Evolutionary conservation across 2,797 vertebrate genomes (phyloP).

Genomic region (Sylvia borin): DNA sequence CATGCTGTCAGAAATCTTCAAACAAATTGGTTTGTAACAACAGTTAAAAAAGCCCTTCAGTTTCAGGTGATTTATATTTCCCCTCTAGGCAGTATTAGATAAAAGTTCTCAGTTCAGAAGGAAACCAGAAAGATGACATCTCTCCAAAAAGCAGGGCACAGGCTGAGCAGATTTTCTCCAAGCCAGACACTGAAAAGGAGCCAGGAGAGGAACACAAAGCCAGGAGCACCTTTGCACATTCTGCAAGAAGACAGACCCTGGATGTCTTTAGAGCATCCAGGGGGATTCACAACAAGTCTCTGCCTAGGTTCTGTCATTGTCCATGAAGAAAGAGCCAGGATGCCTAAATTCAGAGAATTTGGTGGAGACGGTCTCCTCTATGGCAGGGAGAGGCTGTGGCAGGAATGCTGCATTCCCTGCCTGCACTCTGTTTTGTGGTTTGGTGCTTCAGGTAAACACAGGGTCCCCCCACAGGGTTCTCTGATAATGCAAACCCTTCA

Average conservation of each 20-base stretch:
- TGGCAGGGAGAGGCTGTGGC: neutral
- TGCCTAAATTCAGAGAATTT: neutral
- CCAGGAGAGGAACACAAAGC: neutral
- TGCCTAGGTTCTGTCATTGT: neutral
- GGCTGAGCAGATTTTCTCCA: neutral
- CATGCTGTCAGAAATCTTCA: neutral
- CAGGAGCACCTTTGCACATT: neutral
- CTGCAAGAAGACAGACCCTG: neutral
- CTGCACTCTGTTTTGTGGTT: neutral
- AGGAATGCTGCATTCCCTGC: neutral
- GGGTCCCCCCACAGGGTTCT: neutral
- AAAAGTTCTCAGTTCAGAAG: neutral
- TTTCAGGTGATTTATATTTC: neutral
- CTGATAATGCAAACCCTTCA: neutral
- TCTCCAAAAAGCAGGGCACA: neutral
- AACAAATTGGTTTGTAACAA: neutral
- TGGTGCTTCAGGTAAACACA: neutral
- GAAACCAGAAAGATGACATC: neutral
- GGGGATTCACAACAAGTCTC: neutral
- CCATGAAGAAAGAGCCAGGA: neutral
- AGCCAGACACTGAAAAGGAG: neutral
- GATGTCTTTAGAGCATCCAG: neutral
- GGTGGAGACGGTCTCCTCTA: neutral
- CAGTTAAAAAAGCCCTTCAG: neutral
- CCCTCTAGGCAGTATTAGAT: neutral